Conservation (phyloP, 2,797 vertebrate genomes). For the Scarus forsteni region DNA sequence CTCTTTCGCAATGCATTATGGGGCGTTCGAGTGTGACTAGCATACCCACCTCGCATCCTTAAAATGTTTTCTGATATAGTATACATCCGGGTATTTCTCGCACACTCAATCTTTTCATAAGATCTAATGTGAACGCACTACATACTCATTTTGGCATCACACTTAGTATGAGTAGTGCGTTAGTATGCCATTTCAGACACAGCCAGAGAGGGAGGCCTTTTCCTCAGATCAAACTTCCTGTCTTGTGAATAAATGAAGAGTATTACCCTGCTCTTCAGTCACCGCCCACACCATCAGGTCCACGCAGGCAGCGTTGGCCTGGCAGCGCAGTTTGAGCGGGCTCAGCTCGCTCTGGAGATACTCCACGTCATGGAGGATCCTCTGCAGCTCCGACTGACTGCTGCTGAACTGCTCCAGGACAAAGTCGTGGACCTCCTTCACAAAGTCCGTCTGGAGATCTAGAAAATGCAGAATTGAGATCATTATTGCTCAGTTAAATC, state of each 20-base stretch:
- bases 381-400: slow-evolving; percentile 94
- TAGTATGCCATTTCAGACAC: too few relatives aligned
- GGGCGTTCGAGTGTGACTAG: too few relatives aligned
- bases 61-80: too few relatives aligned
- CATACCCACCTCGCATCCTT: too few relatives aligned
- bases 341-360: slow-evolving; percentile 88
- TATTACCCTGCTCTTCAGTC: slow-evolving; percentile 96
- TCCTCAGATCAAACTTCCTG: not conserved
- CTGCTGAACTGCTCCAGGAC: slow-evolving; percentile 95
- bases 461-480: slow-evolving; percentile 63
- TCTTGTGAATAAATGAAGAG: slow-evolving; percentile 5
- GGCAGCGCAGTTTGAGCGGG: slow-evolving; percentile 94
- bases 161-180: too few relatives aligned
- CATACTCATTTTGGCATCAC: too few relatives aligned
- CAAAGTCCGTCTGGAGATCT: slow-evolving; percentile 94
- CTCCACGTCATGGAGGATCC: slow-evolving; percentile 92
- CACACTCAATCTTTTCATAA: too few relatives aligned
- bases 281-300: slow-evolving; percentile 99
- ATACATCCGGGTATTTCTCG: too few relatives aligned
- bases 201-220: too few relatives aligned
- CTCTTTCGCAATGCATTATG: too few relatives aligned
- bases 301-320: slow-evolving; percentile 96
- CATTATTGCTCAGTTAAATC: accelerated
- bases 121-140: too few relatives aligned
- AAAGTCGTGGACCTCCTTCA: slow-evolving; percentile 96